phyloP scores from a whole-genome alignment of 2,797 vertebrate species.

The Leptoclinus maculatus region DNA sequence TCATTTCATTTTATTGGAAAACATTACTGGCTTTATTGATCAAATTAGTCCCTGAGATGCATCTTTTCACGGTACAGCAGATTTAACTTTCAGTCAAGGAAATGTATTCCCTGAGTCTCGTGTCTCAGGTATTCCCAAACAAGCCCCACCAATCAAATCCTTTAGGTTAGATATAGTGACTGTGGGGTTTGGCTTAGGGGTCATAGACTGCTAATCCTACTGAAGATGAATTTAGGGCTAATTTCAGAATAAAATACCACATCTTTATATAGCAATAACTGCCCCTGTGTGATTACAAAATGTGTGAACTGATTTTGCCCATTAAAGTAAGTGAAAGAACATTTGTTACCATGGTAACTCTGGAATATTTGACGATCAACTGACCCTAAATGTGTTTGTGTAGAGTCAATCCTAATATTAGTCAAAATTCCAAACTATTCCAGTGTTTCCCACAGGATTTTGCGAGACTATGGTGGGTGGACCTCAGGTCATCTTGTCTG shows the following conservation, averaged over 20 bases:
- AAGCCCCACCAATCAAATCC: neutral
- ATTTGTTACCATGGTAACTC: constrained; percentile 8
- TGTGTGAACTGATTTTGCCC: neutral
- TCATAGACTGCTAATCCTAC: neutral
- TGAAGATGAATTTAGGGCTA: neutral
- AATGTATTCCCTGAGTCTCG: neutral
- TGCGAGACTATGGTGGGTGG: neutral
- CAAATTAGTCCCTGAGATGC: neutral
- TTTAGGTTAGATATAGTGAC: neutral
- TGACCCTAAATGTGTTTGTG: neutral
- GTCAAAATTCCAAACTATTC: neutral
- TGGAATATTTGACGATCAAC: neutral
- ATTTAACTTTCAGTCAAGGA: neutral
- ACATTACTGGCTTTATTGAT: neutral
- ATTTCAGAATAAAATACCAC: neutral
- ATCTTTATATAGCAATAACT: neutral
- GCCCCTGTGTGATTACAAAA: neutral
- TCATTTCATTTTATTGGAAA: neutral
- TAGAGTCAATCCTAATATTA: neutral
- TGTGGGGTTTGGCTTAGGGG: neutral
- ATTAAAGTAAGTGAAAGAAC: constrained; percentile 1
- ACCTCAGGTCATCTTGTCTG: neutral
- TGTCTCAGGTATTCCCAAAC: neutral
- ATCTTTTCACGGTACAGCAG: neutral
- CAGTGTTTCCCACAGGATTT: neutral